A percentile compares a stretch with the other conserved stretches of the same genome.
phyloP scores from a whole-genome alignment of 2,888 invertebrate species.

The Aspidapion aeneum region DNA sequence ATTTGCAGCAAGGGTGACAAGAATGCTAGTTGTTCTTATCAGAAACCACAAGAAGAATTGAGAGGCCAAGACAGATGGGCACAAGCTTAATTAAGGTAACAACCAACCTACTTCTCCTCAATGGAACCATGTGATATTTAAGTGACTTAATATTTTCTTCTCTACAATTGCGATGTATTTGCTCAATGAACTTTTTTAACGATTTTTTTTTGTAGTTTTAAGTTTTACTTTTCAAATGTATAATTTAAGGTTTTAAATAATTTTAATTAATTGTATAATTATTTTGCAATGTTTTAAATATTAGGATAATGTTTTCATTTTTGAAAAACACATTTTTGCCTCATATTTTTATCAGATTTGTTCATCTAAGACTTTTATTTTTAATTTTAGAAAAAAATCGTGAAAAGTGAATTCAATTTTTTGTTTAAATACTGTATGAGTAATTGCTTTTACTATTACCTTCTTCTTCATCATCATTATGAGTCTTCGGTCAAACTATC shows the following conservation, averaged over 20 bases:
- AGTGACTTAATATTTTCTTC: slow-evolving; percentile 19
- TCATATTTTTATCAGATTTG: too few relatives aligned
- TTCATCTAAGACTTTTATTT: too few relatives aligned
- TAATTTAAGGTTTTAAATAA: neutral
- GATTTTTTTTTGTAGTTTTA: slow-evolving; percentile 31
- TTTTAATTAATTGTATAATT: neutral
- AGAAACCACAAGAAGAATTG: slow-evolving; percentile 63
- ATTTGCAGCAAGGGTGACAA: slow-evolving; percentile 57
- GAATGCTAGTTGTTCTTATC: slow-evolving; percentile 58
- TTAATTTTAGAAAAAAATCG: too few relatives aligned
- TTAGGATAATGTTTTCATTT: neutral
- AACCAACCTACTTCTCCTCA: neutral
- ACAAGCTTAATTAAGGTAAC: slow-evolving; percentile 54
- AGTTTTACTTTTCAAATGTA: slow-evolving; percentile 20
- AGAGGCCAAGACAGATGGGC: slow-evolving; percentile 61
- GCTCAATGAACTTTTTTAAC: slow-evolving; percentile 31
- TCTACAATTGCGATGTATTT: slow-evolving; percentile 30
- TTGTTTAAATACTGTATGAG: too few relatives aligned
- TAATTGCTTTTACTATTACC: too few relatives aligned
- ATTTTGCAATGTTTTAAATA: neutral
- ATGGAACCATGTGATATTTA: slow-evolving; percentile 1
- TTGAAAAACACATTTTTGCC: too few relatives aligned
- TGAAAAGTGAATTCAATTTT: too few relatives aligned
- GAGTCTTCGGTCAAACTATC: too few relatives aligned
- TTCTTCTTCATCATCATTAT: too few relatives aligned